phyloP scores from a whole-genome alignment of 1,140 invertebrate species.

The Solenopsis fugax region DNA sequence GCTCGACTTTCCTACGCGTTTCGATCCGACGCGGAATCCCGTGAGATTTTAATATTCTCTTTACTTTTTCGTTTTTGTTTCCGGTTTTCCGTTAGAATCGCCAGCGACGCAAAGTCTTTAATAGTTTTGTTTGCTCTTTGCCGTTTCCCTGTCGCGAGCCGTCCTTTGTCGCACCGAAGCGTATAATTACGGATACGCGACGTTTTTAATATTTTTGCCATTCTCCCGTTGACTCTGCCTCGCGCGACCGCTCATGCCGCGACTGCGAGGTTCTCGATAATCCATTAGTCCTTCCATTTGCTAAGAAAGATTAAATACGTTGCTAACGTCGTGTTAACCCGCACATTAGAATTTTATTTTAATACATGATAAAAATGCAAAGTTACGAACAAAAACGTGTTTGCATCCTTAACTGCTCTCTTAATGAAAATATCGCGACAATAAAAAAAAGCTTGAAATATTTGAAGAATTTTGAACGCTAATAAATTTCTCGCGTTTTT shows the following conservation, averaged over 20 bases:
- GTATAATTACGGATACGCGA: conserved; percentile 53
- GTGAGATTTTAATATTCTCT: conserved; percentile 38
- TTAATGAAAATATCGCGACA: background rate
- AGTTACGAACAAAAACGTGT: background rate
- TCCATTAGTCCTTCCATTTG: background rate
- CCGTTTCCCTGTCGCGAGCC: conserved; percentile 4
- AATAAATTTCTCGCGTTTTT: conserved; percentile 10
- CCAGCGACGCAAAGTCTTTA: conserved; percentile 14
- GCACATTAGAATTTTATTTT: conserved; percentile 5
- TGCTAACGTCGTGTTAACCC: background rate
- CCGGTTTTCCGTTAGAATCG: conserved; percentile 26
- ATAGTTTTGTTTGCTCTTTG: conserved; percentile 51
- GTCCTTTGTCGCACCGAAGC: conserved; percentile 22
- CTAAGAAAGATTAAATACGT: background rate
- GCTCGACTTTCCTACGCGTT: conserved; percentile 27
- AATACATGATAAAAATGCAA: background rate
- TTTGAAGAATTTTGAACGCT: background rate
- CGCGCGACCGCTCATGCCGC: conserved; percentile 2
- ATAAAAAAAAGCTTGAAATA: background rate
- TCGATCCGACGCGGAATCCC: background rate
- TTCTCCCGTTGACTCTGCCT: conserved; percentile 4
- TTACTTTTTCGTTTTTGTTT: conserved; percentile 33
- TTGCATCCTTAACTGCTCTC: background rate
- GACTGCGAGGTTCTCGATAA: conserved; percentile 27
- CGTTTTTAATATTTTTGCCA: conserved; percentile 40